These are phyloP conservation scores for Cetonia aurata DNA, from an alignment of 2,888 invertebrate species.

Conservation along the genomic window DNA sequence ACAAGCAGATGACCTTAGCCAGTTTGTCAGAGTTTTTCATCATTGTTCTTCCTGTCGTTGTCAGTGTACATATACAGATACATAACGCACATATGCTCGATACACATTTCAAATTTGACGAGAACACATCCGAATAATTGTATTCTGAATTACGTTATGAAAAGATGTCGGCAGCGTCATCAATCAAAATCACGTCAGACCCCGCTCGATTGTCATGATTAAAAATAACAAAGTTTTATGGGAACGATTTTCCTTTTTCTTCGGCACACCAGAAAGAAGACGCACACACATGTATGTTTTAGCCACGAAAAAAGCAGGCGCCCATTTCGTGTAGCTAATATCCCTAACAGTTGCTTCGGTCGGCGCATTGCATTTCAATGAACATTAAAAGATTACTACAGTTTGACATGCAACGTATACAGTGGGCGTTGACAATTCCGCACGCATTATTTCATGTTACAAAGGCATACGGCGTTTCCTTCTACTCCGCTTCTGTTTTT, in stretches of 20 bases:
- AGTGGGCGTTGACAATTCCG: conserved; percentile 66
- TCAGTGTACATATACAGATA: neutral
- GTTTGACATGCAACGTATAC: conserved; percentile 61
- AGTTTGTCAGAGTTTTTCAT: conserved; percentile 16
- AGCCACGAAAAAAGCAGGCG: conserved; percentile 15
- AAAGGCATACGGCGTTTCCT: conserved; percentile 22
- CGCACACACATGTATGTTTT: conserved; percentile 4
- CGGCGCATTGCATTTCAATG: conserved; percentile 52
- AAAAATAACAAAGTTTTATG: conserved; percentile 46
- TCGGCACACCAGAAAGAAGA: conserved; percentile 15
- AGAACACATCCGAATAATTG: conserved; percentile 41
- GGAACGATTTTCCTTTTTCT: conserved; percentile 43
- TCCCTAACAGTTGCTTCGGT: conserved; percentile 45
- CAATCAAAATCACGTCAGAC: conserved; percentile 46
- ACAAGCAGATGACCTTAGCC: conserved; percentile 14
- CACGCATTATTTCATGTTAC: conserved; percentile 60
- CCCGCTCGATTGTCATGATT: conserved; percentile 45
- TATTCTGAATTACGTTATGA: conserved; percentile 43
- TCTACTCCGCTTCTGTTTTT: neutral
- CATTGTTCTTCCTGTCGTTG: conserved; percentile 21
- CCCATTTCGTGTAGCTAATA: conserved; percentile 43
- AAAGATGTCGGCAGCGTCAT: conserved; percentile 45
- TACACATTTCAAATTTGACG: conserved; percentile 40
- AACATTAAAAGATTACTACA: conserved; percentile 65
- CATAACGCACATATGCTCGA: conserved; percentile 15